Evolutionary conservation across 2,888 invertebrate species (phyloP).

Genomic region (Pseudococcus longispinus): DNA sequence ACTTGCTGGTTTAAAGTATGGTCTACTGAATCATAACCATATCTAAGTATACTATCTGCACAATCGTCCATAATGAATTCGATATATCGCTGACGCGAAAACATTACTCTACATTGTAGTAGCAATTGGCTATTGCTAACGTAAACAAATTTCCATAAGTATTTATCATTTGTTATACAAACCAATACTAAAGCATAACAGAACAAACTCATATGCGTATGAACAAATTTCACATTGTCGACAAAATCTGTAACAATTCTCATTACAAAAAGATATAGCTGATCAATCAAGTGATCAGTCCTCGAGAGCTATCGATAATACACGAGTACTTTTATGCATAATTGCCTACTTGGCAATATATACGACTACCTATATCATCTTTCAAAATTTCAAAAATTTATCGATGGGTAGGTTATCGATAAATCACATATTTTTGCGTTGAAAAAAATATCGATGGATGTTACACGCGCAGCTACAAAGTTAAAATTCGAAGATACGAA

Average conservation of each 20-base stretch:
- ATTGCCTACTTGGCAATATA: too few relatives aligned
- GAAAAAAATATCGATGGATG: not conserved
- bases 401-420: not conserved
- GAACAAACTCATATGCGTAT: not conserved
- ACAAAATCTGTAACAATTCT: not conserved
- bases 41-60: not conserved
- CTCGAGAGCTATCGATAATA: not conserved
- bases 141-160: not conserved
- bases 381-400: not conserved
- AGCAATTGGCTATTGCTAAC: not conserved
- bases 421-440: not conserved
- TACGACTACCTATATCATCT: not conserved
- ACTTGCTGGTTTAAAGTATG: not conserved
- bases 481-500: slow-evolving; percentile 6
- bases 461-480: not conserved
- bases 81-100: not conserved
- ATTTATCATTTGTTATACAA: not conserved
- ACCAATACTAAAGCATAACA: not conserved
- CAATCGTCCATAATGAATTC: not conserved
- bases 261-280: not conserved
- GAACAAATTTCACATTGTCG: not conserved
- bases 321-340: too few relatives aligned
- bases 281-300: not conserved
- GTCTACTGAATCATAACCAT: not conserved
- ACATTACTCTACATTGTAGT: not conserved